Percentiles rank a stretch among this genome's conserved stretches.
These are phyloP conservation scores for Cyclopterus lumpus DNA, from an alignment of 2,797 vertebrate genomes.

Conservation along the genomic window DNA sequence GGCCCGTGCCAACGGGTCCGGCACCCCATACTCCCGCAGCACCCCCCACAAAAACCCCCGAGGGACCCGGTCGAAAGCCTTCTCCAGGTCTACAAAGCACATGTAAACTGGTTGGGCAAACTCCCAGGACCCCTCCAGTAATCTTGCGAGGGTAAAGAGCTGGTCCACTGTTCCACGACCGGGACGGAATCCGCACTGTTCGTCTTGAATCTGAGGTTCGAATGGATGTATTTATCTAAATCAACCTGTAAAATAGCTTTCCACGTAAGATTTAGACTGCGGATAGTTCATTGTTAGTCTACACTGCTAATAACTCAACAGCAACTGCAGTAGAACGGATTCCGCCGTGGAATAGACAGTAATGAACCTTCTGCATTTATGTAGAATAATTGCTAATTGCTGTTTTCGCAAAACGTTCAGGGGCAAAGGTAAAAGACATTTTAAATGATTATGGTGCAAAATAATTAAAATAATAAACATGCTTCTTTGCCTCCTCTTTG, in stretches of 20 bases:
- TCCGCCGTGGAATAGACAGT: conserved; percentile 25
- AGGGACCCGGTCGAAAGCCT: too few relatives aligned
- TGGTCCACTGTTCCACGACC: too few relatives aligned
- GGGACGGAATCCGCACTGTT: too few relatives aligned
- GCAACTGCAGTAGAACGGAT: conserved; percentile 44
- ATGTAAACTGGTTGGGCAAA: too few relatives aligned
- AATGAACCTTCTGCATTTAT: conserved; percentile 44
- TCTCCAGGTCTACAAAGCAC: too few relatives aligned
- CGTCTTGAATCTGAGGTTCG: too few relatives aligned
- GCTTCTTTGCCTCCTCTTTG: conserved; percentile 40
- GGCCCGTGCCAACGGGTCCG: too few relatives aligned
- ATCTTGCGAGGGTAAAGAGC: too few relatives aligned
- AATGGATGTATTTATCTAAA: conserved; percentile 49
- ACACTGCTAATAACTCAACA: conserved; percentile 53
- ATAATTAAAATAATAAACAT: conserved; percentile 57
- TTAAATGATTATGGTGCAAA: conserved; percentile 32
- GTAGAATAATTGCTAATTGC: conserved; percentile 37
- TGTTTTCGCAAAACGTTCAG: conserved; percentile 36
- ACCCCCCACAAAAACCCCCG: too few relatives aligned
- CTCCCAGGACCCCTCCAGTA: too few relatives aligned
- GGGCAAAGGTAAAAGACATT: conserved; percentile 37
- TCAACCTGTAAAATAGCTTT: conserved; percentile 29
- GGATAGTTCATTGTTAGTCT: conserved; percentile 42
- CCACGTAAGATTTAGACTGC: conserved; percentile 27
- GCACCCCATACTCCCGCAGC: too few relatives aligned